Conservation (phyloP, 2,888 invertebrate species). For the Strigamia crassipes region DNA sequence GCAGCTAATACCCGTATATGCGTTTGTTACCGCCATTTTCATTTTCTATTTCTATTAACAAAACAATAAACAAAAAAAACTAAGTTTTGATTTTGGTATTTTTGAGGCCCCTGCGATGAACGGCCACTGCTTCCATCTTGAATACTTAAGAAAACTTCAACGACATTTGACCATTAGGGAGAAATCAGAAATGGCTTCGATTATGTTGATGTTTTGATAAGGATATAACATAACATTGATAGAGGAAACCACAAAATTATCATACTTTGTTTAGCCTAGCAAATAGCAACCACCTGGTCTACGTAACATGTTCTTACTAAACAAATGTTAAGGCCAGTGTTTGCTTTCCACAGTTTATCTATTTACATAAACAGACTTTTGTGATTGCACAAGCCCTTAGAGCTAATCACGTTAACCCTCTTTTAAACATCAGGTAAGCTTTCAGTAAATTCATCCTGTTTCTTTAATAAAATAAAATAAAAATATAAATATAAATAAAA, state of each 20-base stretch:
- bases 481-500: neutral
- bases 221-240: neutral
- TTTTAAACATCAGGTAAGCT: neutral
- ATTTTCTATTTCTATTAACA: too few relatives aligned
- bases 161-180: too few relatives aligned
- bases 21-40: too few relatives aligned
- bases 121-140: too few relatives aligned
- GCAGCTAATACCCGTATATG: too few relatives aligned
- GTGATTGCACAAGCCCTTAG: neutral
- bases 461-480: neutral
- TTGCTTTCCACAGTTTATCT: neutral
- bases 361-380: neutral
- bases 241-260: neutral
- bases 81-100: too few relatives aligned
- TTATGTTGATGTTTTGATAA: too few relatives aligned
- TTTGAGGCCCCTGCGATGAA: too few relatives aligned
- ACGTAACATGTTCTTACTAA: neutral
- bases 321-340: neutral
- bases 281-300: constrained; percentile 10
- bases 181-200: too few relatives aligned
- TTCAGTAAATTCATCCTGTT: neutral
- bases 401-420: too few relatives aligned
- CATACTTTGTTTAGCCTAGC: constrained; percentile 9
- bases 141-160: too few relatives aligned
- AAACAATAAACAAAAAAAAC: too few relatives aligned